Base-by-base conservation (phyloP, 2,888 invertebrate species). In the Rapana venosa region DNA sequence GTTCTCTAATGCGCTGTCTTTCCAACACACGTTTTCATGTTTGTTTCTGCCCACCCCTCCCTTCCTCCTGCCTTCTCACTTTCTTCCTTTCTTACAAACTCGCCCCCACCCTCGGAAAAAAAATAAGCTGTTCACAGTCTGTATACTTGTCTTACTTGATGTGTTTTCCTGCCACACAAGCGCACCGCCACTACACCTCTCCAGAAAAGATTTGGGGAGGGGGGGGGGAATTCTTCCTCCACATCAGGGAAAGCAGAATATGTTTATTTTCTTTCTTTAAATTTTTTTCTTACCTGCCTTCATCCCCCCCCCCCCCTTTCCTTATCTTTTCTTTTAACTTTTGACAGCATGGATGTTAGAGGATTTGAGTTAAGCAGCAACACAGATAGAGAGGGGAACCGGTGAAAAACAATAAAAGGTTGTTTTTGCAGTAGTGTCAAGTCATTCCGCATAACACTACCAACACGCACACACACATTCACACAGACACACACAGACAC, bases 81-180 rank as follows among this genome's bases (percentile, higher is more conserved):
- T 66, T 66, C 20, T 74, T 30, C 11, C n/a, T 26, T n/a, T 74
- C n/a, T 74, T 8, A 61, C 15, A 61, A 15, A 61, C 61, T 2
- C 61, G 13, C 61, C 15, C 61, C 15, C 61, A 61, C 61, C 15
- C 74, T n/a, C 74, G 4, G 17, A 70, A 22, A n/a, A 74, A n/a
- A 74, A 74, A 74, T 13, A 26, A 26, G 74, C 74, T n/a, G 66
- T 66, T 66, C 26, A 66, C 26, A 20, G 47, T 47, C 74, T 74
- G 74, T 74, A 74, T 74, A 22, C n/a, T 26, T 13, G 13, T n/a
- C n/a, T 26, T 13, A n/a, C 74, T 26, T 74, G 74, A 26, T 74
- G 74, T 74, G 74, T 74, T 74, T 74, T 74, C n/a, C 74, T 74
- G 61, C 74, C n/a, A 74, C 74, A 74, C 74, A n/a, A 20, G 20